Evolutionary conservation across 2,888 invertebrate genomes (phyloP), one percentile per base, ranked within the genome.

Genomic region (Xanthorhoe spadicearia): DNA sequence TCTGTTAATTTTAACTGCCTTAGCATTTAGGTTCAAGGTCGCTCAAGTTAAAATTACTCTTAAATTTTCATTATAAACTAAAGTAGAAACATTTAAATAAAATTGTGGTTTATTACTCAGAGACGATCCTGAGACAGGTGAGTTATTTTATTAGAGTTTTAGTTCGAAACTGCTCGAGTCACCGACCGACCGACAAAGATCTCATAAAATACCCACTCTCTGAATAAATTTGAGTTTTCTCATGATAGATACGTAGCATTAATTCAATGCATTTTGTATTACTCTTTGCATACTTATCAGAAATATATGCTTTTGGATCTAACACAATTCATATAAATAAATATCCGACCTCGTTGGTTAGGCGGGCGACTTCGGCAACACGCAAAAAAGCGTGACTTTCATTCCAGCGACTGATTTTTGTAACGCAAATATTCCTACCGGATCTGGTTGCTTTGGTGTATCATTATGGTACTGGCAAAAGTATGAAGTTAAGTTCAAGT

Each of bases 71-170:
- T n/a, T 38, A 15, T 13, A 15, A 48, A 48, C 48, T 15, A 17
- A 13, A 43, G 38, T 32, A 32, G 32, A 32, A 43, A 43, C 19
- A 58, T 61, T 59, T 51, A 15, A 35, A 38, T 23, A 23, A 61
- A 38, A 53, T 19, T 56, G 54, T 59, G 43, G 23, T 64, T 64
- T 59, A 64, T 59, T 52, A 50, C 46, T 19, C 2, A 56, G 64
- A 60, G 60, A 65, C 46, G 60, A 60, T 56, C 51, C 32, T 32
- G 54, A 49, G 43, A 53, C 46, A 50, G 54, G 50, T 66, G 62
- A 66, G 58, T 67, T 67, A 63, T 67, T 55, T 63, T 60, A 67
- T 67, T 67, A 56, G 66, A 67, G 46, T 67, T 67, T 67, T 55
- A 55, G 66, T 67, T 67, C 46, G 28, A 67, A 63, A 66, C 49